These are phyloP conservation scores for Zaprionus tsacasi DNA, from an alignment of 1,140 invertebrate species.

Conservation along the genomic window DNA sequence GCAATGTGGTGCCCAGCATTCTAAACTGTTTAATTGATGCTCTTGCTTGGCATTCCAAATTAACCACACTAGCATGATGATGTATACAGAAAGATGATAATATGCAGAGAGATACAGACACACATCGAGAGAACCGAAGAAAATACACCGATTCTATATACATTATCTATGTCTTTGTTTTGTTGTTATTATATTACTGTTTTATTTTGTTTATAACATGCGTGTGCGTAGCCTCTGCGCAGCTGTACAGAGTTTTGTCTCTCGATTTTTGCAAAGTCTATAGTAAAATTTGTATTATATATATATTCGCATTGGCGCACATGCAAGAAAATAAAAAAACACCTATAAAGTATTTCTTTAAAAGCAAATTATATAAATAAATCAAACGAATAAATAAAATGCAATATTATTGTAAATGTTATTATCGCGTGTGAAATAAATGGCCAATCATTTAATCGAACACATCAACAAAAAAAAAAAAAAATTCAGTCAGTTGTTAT, in stretches of 20 bases:
- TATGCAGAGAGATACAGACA: constrained; percentile 3
- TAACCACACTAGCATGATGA: constrained; percentile 7
- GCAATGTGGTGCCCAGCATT: constrained; percentile 9
- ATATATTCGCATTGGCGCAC: constrained; percentile 44
- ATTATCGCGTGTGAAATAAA: constrained; percentile 25
- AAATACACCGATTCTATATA: constrained; percentile 55
- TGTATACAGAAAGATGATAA: constrained; percentile 11
- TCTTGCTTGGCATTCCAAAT: constrained; percentile 75
- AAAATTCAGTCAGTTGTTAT: constrained; percentile 65
- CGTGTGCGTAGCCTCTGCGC: constrained; percentile 42
- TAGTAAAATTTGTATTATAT: constrained; percentile 61
- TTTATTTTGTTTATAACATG: constrained; percentile 46
- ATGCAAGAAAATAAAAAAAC: constrained; percentile 41
- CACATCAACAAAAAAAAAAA: constrained; percentile 37
- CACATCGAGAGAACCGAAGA: constrained; percentile 23
- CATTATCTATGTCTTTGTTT: constrained; percentile 60
- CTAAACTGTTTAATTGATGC: constrained; percentile 33
- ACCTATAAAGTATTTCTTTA: constrained; percentile 56
- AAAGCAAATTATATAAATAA: constrained; percentile 40
- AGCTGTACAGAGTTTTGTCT: constrained; percentile 71
- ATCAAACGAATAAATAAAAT: constrained; percentile 41
- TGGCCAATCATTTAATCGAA: constrained; percentile 22
- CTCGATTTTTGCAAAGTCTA: constrained; percentile 52
- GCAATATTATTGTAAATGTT: constrained; percentile 58
- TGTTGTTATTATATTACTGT: constrained; percentile 74